Evolutionary conservation across 1,140 invertebrate species (phyloP).

Genomic region (Zophobas morio): DNA sequence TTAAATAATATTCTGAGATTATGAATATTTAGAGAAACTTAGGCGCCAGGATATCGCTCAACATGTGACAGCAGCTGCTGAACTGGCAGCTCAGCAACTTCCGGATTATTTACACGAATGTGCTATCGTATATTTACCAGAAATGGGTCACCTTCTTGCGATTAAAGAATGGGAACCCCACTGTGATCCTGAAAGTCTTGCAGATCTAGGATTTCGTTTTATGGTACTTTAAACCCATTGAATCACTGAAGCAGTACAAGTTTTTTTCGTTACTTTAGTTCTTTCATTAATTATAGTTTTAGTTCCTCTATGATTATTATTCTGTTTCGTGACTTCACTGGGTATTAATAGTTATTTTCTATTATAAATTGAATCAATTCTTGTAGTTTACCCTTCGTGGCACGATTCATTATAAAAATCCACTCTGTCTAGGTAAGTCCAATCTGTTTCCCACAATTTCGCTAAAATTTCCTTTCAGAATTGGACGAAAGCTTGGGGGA

Average conservation of each 20-base stretch:
- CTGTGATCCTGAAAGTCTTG: slow-evolving; percentile 69
- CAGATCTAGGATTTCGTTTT: slow-evolving; percentile 78
- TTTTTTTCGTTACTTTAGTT: too few species aligned
- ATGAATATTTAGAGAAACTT: slow-evolving; percentile 57
- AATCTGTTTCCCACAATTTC: slow-evolving; percentile 38
- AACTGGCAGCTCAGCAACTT: slow-evolving; percentile 78
- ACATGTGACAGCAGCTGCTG: slow-evolving; percentile 76
- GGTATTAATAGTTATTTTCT: too few species aligned
- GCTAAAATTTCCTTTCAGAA: slow-evolving; percentile 72
- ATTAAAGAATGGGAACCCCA: slow-evolving; percentile 76
- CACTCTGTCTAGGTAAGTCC: slow-evolving; percentile 77
- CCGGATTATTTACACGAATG: slow-evolving; percentile 79
- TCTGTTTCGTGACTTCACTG: too few species aligned
- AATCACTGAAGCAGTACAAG: too few species aligned
- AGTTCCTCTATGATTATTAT: too few species aligned
- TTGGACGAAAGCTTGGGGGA: slow-evolving; percentile 83
- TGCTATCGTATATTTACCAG: slow-evolving; percentile 84
- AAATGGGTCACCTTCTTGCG: slow-evolving; percentile 84
- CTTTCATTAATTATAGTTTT: too few species aligned
- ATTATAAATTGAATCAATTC: slow-evolving; percentile 2
- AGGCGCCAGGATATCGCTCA: slow-evolving; percentile 69
- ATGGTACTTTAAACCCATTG: slow-evolving; percentile 69
- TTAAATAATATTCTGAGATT: neutral
- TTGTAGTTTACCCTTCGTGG: slow-evolving; percentile 60
- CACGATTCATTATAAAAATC: slow-evolving; percentile 83